phyloP scores from a whole-genome alignment of 2,113 vertebrate genomes.

The Cyprinus carpio region DNA sequence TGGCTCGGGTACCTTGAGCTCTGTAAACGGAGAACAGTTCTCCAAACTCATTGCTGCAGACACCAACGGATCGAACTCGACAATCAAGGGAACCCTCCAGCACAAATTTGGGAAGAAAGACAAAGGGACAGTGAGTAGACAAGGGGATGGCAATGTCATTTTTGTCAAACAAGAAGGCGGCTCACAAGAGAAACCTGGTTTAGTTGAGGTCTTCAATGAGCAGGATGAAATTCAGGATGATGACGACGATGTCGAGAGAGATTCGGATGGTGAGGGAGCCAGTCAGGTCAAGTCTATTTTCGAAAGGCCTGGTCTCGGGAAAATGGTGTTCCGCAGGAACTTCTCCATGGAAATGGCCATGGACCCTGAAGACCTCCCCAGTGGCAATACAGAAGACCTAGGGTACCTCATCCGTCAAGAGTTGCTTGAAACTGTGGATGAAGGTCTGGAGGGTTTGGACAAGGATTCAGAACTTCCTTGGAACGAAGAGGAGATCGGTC shows the following conservation, averaged over 20 bases:
- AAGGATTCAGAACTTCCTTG: conserved; percentile 72
- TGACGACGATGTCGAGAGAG: conserved; percentile 56
- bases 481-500: conserved; percentile 84
- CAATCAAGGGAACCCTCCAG: conserved; percentile 84
- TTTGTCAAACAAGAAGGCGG: conserved; percentile 67
- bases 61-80: conserved; percentile 73
- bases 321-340: conserved; percentile 86
- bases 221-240: conserved; percentile 75
- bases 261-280: conserved; percentile 56
- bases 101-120: conserved; percentile 79
- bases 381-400: conserved; percentile 70
- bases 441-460: conserved; percentile 54
- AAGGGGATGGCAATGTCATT: conserved; percentile 67
- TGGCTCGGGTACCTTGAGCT: conserved; percentile 59
- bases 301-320: conserved; percentile 90
- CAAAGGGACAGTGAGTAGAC: conserved; percentile 69
- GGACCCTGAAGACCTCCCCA: conserved; percentile 69
- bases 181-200: conserved; percentile 64
- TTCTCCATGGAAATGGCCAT: conserved; percentile 70
- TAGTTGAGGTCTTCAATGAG: conserved; percentile 85
- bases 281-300: conserved; percentile 83
- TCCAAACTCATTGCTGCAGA: conserved; percentile 71
- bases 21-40: conserved; percentile 65
- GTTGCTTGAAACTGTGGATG: conserved; percentile 68
- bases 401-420: conserved; percentile 76